phyloP scores from a whole-genome alignment of 2,113 vertebrate species.

The zebrafish (Danio rerio) region DNA sequence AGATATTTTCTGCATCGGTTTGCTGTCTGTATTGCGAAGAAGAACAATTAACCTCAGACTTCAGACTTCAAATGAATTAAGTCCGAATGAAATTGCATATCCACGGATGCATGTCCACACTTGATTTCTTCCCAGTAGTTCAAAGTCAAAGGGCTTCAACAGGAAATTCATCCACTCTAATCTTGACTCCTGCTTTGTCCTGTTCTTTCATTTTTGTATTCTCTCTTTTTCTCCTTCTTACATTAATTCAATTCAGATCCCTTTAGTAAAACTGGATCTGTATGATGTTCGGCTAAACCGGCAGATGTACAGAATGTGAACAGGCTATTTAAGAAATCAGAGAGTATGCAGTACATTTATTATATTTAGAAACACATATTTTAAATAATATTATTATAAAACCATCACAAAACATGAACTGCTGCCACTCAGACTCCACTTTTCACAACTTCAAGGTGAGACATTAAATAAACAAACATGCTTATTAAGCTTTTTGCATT shows the following conservation, averaged over 20 bases:
- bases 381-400: background rate
- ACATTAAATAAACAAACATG: background rate
- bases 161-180: background rate
- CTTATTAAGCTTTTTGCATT: no score
- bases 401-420: background rate
- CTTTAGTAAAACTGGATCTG: background rate
- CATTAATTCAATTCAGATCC: background rate
- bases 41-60: conserved; percentile 6
- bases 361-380: background rate
- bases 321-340: background rate
- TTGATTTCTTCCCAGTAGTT: background rate
- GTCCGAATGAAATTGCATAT: background rate
- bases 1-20: background rate
- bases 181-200: background rate
- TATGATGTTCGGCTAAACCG: background rate
- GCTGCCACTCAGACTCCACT: background rate
- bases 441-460: background rate
- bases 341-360: background rate
- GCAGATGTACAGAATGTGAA: background rate
- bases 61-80: conserved; percentile 1
- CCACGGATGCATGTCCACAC: background rate
- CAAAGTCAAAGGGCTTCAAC: background rate
- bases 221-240: background rate
- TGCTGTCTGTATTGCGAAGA: background rate
- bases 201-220: background rate